These are phyloP conservation scores for Tinamus guttatus DNA, from an alignment of 2,113 vertebrate genomes.

Conservation along the genomic window DNA sequence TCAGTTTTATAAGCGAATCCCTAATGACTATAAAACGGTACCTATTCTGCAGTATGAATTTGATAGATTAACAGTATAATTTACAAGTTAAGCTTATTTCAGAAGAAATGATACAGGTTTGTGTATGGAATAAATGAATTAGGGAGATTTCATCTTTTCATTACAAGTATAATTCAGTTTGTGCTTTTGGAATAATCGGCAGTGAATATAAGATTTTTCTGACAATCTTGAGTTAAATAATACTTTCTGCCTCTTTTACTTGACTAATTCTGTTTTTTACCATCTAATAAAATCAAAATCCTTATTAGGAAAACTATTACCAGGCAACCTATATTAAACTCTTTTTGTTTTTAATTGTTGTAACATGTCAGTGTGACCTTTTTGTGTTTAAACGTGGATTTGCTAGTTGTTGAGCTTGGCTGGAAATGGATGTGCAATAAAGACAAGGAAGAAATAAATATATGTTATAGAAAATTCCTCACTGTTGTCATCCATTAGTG, in stretches of 20 bases:
- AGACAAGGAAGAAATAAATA: background rate
- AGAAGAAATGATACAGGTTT: slow-evolving; percentile 1
- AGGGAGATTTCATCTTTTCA: slow-evolving; percentile 29
- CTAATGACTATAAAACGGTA: slow-evolving; percentile 11
- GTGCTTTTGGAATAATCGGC: background rate
- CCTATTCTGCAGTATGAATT: background rate
- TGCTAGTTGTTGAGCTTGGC: background rate
- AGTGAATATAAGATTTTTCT: background rate
- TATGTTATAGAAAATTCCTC: background rate
- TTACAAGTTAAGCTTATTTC: slow-evolving; percentile 33
- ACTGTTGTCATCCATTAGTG: background rate
- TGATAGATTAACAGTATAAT: slow-evolving; percentile 55
- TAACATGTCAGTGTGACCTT: background rate
- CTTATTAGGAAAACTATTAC: background rate
- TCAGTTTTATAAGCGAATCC: slow-evolving; percentile 39
- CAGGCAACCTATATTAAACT: background rate
- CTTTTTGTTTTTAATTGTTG: background rate
- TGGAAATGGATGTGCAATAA: background rate
- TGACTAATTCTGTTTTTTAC: background rate
- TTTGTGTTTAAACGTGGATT: background rate
- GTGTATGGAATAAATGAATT: slow-evolving; percentile 5
- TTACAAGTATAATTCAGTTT: slow-evolving; percentile 26
- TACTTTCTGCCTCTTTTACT: background rate
- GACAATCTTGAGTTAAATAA: background rate
- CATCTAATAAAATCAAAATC: background rate